Evolutionary conservation across 2,113 vertebrate species (phyloP), one percentile per base, ranked within the genome.

Genomic region (Conger conger): DNA sequence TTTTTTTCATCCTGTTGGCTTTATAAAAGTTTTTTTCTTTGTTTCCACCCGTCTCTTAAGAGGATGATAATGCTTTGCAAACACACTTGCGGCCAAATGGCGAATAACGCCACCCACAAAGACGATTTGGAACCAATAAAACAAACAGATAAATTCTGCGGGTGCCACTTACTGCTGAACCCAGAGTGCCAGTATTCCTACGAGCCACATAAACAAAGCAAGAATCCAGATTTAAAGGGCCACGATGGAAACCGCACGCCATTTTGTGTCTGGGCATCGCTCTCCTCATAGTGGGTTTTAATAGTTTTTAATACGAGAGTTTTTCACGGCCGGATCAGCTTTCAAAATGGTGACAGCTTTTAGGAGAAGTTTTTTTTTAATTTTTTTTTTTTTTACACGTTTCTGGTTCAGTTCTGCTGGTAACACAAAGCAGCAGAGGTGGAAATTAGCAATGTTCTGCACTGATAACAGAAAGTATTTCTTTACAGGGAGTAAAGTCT

Each of bases 21-120:
- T 50, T 50, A 13, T n/a, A n/a, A n/a, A n/a, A n/a, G n/a, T 9
- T 13, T 50, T 9, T 50, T 42, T 68, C 85, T 86, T 78, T 38
- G 40, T 87, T 88, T 77, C 45, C 84, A 68, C 38, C 78, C 1
- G 79, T 54, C 77, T 36, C 83, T n/a, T 82, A 84, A 88, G 87
- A 87, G 87, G 91, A 91, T 63, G 18, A 35, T 73, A 82, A 33
- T 86, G 87, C 86, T 90, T 92, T 91, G 89, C 86, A 87, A 89
- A 88, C 83, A 90, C 79, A 40, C 8, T 40, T 86, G 88, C 86
- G 36, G 86, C 82, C 53, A 83, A 80, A 87, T 53, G 23, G 40
- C 6, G 82, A 84, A 86, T 54, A 57, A 84, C 76, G 63, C 53
- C 81, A 79, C 83, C 83, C 83, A 82, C 80, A 85, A 86, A 86